Base-by-base conservation (phyloP, 2,888 invertebrate genomes). In the Andrena praecox region DNA sequence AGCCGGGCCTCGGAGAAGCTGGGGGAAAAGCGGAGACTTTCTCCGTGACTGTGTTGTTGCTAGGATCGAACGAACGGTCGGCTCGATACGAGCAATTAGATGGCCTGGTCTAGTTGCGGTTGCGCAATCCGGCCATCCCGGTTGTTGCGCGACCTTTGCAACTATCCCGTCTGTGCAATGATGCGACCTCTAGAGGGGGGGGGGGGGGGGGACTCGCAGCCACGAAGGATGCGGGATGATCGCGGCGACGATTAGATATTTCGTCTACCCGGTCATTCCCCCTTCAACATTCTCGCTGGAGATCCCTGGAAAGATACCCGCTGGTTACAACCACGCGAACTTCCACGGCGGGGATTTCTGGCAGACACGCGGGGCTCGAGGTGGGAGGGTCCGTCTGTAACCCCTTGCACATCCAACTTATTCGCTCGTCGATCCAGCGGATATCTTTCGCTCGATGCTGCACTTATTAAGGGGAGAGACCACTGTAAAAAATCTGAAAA, bases 21-120 rank as follows among this genome's bases (percentile, higher is more conserved):
- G 35, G 29, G 33, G 62, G 83, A 33, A 80, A 75, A 80, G 59
- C 73, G 59, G 68, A 64, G 73, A 87, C 87, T 88, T 88, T 88
- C 88, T 88, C 89, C 81, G 59, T 64, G 64, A 84, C 48, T 77
- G 42, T 59, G 50, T 56, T 52, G 70, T 73, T 56, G 72, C 35
- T 33, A 52, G 54, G 78, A 69, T 67, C 64, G 62, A 73, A 63
- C 52, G 71, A 42, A 54, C 24, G 24, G 67, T 70, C 75, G 74
- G 74, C 66, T 63, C 77, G 78, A 86, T 80, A 77, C 69, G 35
- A 74, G 73, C 77, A 84, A 87, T 88, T 88, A 88, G 78, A 75
- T 71, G 62, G 67, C 59, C 67, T 76, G 80, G 67, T 87, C 86
- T 85, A 87, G 85, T 86, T 87, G 73, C 42, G 77, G 79, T 89